A percentile compares a stretch with the other conserved stretches of the same genome.
These are phyloP conservation scores for Serripes groenlandicus DNA, from an alignment of 2,888 invertebrate species.

Conservation along the genomic window DNA sequence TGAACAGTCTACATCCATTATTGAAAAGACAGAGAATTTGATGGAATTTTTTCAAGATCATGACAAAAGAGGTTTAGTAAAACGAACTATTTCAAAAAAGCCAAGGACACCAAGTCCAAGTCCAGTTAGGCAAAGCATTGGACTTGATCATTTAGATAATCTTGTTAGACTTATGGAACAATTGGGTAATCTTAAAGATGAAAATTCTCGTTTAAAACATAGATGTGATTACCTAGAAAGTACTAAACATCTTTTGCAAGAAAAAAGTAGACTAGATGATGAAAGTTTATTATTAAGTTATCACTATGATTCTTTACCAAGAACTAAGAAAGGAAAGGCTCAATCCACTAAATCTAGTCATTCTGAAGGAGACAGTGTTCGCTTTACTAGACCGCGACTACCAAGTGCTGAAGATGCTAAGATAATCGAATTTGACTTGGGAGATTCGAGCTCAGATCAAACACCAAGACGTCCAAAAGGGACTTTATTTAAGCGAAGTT, in stretches of 20 bases:
- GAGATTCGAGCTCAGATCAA: slow-evolving; percentile 77
- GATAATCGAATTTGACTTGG: slow-evolving; percentile 68
- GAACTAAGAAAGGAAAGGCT: slow-evolving; percentile 57
- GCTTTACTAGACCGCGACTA: slow-evolving; percentile 70
- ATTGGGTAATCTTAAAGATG: slow-evolving; percentile 91
- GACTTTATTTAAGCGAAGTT: slow-evolving; percentile 77
- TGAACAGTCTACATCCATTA: slow-evolving; percentile 61
- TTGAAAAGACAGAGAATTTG: slow-evolving; percentile 74
- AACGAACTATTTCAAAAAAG: slow-evolving; percentile 62
- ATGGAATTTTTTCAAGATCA: slow-evolving; percentile 81
- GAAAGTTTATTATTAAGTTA: slow-evolving; percentile 30
- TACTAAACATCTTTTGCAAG: slow-evolving; percentile 88
- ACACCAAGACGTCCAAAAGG: slow-evolving; percentile 73
- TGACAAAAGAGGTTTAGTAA: slow-evolving; percentile 66
- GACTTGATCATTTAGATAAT: slow-evolving; percentile 93
- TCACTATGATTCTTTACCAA: slow-evolving; percentile 20
- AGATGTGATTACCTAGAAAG: slow-evolving; percentile 92
- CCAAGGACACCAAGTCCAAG: slow-evolving; percentile 77
- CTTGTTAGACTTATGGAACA: slow-evolving; percentile 93
- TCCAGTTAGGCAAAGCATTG: slow-evolving; percentile 80
- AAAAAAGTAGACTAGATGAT: slow-evolving; percentile 63
- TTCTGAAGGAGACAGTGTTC: slow-evolving; percentile 48
- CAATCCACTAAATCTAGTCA: slow-evolving; percentile 48
- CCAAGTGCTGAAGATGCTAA: slow-evolving; percentile 79
- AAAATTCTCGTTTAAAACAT: slow-evolving; percentile 90